phyloP scores from a whole-genome alignment of 64 coral and sea anemone genomes.

The Pachyseris speciosa region DNA sequence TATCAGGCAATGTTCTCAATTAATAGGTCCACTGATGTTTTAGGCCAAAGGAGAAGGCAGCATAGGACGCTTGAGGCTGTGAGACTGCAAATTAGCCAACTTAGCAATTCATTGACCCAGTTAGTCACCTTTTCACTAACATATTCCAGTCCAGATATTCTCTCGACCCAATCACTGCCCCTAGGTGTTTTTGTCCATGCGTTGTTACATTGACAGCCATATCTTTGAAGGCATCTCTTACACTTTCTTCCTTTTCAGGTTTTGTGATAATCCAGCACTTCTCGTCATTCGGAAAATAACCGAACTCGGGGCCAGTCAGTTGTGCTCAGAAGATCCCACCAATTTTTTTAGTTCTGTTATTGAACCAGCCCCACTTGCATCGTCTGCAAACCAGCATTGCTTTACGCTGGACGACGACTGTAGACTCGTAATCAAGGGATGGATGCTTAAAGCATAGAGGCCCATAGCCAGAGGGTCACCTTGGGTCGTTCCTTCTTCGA shows the following conservation, averaged over 20 bases:
- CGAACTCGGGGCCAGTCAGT: no score
- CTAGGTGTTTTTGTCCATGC: slow-evolving; percentile 12
- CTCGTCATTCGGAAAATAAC: neutral
- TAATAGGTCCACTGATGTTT: slow-evolving; percentile 27
- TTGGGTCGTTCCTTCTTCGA: no score
- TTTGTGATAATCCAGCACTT: neutral
- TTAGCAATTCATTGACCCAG: slow-evolving; percentile 31
- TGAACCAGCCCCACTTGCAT: no score
- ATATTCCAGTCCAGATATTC: slow-evolving; percentile 44
- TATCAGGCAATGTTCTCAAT: slow-evolving; percentile 41
- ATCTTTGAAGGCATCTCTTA: slow-evolving; percentile 7
- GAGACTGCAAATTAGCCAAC: slow-evolving; percentile 30
- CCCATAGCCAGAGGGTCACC: no score
- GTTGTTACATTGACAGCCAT: slow-evolving; percentile 11
- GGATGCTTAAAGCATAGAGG: no score
- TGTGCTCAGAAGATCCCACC: no score
- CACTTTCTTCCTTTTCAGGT: neutral
- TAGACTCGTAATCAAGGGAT: no score
- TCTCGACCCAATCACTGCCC: slow-evolving; percentile 38
- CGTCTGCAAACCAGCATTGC: no score
- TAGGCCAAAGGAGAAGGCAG: slow-evolving; percentile 41
- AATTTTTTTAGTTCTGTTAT: no score
- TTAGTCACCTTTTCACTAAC: slow-evolving; percentile 43
- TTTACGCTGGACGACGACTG: no score
- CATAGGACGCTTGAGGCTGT: slow-evolving; percentile 41